Base-by-base conservation (phyloP, 2,888 invertebrate species). In the Oasisia sp. region DNA sequence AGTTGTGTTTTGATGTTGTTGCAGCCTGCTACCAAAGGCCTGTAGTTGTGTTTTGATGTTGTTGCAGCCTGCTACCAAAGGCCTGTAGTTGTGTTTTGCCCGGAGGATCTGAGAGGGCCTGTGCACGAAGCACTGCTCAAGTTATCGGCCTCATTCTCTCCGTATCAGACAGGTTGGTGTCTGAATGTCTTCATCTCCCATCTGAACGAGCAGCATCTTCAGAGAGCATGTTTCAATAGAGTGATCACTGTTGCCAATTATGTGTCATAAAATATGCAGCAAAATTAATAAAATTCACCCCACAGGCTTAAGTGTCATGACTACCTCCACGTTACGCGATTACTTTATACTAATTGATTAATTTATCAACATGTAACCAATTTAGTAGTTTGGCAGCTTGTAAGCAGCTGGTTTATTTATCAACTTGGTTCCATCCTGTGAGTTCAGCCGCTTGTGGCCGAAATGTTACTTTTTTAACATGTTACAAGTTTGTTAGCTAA, bases 61-160 rank as follows among this genome's bases (percentile, higher is more conserved):
- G 58, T 58, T 58, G 58, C 58, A 58, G 58, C 58, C 2, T 58
- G 58, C 58, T 58, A 58, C 58, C 58, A 58, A 58, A 58, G 58
- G 19, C 58, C 58, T 58, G 58, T 58, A 58, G 58, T 74, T 74
- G 74, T 74, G n/a, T 74, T 74, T 74, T 74, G 27, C 14, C 74
- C 19, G 27, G 74, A 74, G 7, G n/a, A 74, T 27, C 19, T 74
- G 27, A n/a, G 27, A 7, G 27, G 5, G 7, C n/a, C 74, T 74
- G 27, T 74, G n/a, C 74, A 74, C n/a, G 74, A 74, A 74, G 74
- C 74, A 74, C 74, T 74, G 19, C 74, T 74, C 74, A 74, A 74
- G 74, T 74, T 74, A 7, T 74, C 74, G 5, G 74, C 19, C 74
- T 74, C 74, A 74, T 74, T 74, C 74, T 74, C 27, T 74, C 74